Percentiles rank a stretch among this genome's conserved stretches.
These are phyloP conservation scores for Jaculus jaculus DNA, from an alignment of 2,113 vertebrate genomes.

Conservation along the genomic window DNA sequence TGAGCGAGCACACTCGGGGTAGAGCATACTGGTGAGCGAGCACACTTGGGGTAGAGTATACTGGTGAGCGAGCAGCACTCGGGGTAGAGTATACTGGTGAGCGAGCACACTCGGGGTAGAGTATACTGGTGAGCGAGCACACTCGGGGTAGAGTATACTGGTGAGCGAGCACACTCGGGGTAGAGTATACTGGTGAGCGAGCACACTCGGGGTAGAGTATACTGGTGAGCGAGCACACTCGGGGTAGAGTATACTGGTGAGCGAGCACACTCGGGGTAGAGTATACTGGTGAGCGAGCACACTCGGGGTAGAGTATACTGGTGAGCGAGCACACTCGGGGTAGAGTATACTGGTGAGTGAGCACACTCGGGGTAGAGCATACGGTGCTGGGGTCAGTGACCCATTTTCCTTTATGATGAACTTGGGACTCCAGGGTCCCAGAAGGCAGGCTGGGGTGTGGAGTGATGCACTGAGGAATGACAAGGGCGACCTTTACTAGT, in stretches of 20 bases:
- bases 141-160: too few relatives aligned
- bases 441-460: neutral
- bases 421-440: neutral
- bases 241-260: too few relatives aligned
- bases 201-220: rapidly evolving
- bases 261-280: too few relatives aligned
- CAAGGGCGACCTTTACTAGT: rapidly evolving
- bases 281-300: neutral
- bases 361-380: rapidly evolving
- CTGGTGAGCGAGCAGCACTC: neutral
- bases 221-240: neutral
- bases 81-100: neutral
- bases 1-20: too few relatives aligned
- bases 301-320: too few relatives aligned
- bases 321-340: too few relatives aligned
- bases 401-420: neutral
- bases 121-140: too few relatives aligned
- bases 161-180: neutral
- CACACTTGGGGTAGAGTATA: too few relatives aligned
- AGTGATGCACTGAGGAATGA: too few relatives aligned
- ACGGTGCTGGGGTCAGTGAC: rapidly evolving
- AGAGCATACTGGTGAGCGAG: neutral
- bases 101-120: too few relatives aligned
- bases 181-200: neutral
- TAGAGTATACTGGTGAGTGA: neutral